Evolutionary conservation across 2,797 vertebrate genomes (phyloP).

Genomic region (Mormyrus hasselquistii): DNA sequence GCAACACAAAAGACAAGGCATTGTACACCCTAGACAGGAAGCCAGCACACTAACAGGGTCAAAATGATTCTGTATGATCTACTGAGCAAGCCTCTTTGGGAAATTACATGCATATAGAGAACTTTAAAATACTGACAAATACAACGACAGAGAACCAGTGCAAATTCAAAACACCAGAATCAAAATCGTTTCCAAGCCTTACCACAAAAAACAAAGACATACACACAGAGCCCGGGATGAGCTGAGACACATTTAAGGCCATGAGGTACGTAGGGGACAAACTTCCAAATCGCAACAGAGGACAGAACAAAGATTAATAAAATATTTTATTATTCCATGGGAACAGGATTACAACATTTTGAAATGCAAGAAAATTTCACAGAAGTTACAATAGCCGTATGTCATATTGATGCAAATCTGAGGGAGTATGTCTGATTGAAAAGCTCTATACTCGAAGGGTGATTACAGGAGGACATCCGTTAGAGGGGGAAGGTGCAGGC

Average conservation of each 20-base stretch:
- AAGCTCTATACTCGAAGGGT: constrained; percentile 26
- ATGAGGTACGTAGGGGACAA: background rate
- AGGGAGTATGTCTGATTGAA: background rate
- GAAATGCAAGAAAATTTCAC: constrained; percentile 62
- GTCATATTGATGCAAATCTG: constrained; percentile 38
- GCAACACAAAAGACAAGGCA: background rate
- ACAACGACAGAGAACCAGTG: background rate
- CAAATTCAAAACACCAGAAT: background rate
- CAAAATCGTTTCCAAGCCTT: background rate
- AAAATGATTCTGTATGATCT: background rate
- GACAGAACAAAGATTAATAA: constrained; percentile 17
- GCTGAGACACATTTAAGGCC: too few species aligned
- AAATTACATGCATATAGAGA: background rate
- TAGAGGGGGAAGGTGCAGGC: background rate
- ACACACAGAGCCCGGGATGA: too few species aligned
- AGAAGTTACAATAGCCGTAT: constrained; percentile 54
- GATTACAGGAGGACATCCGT: constrained; percentile 22
- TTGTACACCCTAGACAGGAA: background rate
- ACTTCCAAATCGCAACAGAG: background rate
- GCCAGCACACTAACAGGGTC: background rate
- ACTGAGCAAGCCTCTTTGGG: background rate
- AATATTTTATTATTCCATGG: constrained; percentile 70
- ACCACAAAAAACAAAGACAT: too few species aligned
- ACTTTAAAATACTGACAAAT: background rate
- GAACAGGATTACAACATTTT: constrained; percentile 69